These are phyloP conservation scores for Brachyistius frenatus DNA, from an alignment of 2,113 vertebrate species.

Conservation along the genomic window DNA sequence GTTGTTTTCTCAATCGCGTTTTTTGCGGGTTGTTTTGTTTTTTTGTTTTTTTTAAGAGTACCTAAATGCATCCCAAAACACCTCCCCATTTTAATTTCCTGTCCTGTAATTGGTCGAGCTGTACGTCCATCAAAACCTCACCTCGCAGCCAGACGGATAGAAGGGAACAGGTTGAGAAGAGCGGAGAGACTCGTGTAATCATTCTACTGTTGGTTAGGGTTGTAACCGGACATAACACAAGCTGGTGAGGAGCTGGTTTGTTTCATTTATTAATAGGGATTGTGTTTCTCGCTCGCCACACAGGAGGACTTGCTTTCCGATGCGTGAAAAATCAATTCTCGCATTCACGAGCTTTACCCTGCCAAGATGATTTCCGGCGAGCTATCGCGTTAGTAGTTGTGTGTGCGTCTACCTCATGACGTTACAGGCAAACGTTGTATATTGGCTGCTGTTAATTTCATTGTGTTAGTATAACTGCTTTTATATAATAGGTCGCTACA, in stretches of 20 bases:
- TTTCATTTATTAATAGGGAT: not conserved
- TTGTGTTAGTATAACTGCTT: not conserved
- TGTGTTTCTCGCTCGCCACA: not conserved
- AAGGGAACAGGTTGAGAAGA: constrained; percentile 62
- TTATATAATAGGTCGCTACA: not conserved
- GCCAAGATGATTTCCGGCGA: constrained; percentile 28
- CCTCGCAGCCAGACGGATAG: constrained; percentile 16
- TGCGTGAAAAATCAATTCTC: constrained; percentile 22
- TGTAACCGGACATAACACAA: constrained; percentile 70
- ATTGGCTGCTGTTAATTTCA: not conserved
- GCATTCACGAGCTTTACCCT: constrained; percentile 32
- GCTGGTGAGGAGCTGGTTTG: constrained; percentile 67
- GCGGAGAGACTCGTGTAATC: constrained; percentile 17
- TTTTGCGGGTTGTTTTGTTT: not conserved
- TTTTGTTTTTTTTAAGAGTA: not conserved
- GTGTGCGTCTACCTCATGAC: constrained; percentile 1
- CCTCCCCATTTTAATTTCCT: not conserved
- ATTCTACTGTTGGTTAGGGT: constrained; percentile 57
- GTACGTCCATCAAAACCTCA: constrained; percentile 30
- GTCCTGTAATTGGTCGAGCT: constrained; percentile 53
- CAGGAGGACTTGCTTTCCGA: not conserved
- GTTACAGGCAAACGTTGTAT: not conserved
- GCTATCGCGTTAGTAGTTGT: constrained; percentile 59
- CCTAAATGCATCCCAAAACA: constrained; percentile 29
- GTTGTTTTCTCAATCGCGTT: rapidly evolving